These are phyloP conservation scores for Holacanthus passer DNA, from an alignment of 2,113 vertebrate genomes.

Conservation along the genomic window DNA sequence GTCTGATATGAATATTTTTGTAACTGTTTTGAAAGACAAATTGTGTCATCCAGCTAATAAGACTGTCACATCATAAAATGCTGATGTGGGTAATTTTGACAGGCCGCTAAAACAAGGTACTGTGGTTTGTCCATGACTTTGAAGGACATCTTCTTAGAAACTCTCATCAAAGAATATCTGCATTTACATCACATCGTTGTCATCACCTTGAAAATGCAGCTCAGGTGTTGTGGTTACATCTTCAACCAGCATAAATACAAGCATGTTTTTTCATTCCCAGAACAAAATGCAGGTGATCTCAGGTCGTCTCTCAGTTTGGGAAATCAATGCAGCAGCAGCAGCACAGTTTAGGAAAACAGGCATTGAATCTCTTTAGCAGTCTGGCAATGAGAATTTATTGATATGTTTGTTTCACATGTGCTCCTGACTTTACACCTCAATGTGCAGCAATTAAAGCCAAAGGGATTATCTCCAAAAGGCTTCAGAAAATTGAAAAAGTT, in stretches of 20 bases:
- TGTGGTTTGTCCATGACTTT: too few species aligned
- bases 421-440: neutral
- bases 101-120: too few species aligned
- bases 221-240: neutral
- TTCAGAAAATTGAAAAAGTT: neutral
- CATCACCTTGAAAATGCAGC: neutral
- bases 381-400: neutral
- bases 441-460: neutral
- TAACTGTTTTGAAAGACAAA: too few species aligned
- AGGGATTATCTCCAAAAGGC: neutral
- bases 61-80: too few species aligned
- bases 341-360: neutral
- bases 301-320: neutral
- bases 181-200: neutral
- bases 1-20: too few species aligned
- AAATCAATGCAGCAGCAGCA: conserved; percentile 8
- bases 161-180: too few species aligned
- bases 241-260: neutral
- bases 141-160: too few species aligned
- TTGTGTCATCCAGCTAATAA: too few species aligned
- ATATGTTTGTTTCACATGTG: conserved; percentile 10
- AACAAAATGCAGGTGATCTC: neutral
- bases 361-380: neutral
- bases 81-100: too few species aligned
- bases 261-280: neutral